phyloP scores from a whole-genome alignment of 2,888 invertebrate genomes.

The Aphodius sticticus region DNA sequence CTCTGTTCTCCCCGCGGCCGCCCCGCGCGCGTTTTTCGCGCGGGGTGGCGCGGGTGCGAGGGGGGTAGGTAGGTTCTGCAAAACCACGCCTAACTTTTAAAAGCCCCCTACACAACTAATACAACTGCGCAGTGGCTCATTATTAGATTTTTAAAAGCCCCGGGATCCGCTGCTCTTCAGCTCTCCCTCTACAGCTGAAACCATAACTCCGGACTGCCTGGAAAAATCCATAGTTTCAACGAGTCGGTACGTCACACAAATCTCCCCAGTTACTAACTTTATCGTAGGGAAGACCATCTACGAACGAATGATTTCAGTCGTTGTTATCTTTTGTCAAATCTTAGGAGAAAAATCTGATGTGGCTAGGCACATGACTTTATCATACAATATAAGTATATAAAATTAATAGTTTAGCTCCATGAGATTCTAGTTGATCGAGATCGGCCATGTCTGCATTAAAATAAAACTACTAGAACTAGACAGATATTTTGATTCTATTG shows the following conservation, averaged over 20 bases:
- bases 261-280: background rate
- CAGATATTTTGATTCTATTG: too few species aligned
- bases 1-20: conserved; percentile 32
- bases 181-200: conserved; percentile 24
- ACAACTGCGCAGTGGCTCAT: conserved; percentile 55
- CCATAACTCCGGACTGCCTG: background rate
- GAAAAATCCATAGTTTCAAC: conserved; percentile 4
- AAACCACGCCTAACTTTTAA: conserved; percentile 62
- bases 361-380: too few species aligned
- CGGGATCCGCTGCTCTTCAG: conserved; percentile 25
- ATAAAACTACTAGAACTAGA: too few species aligned
- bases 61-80: conserved; percentile 29
- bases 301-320: too few species aligned
- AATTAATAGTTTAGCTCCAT: too few species aligned
- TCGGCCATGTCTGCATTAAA: too few species aligned
- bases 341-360: too few species aligned
- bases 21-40: conserved; percentile 26
- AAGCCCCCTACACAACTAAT: conserved; percentile 54
- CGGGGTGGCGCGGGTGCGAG: background rate
- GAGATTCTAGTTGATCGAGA: too few species aligned
- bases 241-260: background rate
- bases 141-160: conserved; percentile 57
- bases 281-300: too few species aligned
- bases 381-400: too few species aligned
- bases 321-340: too few species aligned